Conservation (phyloP, 2,888 invertebrate species). For the Plebejus anna region DNA sequence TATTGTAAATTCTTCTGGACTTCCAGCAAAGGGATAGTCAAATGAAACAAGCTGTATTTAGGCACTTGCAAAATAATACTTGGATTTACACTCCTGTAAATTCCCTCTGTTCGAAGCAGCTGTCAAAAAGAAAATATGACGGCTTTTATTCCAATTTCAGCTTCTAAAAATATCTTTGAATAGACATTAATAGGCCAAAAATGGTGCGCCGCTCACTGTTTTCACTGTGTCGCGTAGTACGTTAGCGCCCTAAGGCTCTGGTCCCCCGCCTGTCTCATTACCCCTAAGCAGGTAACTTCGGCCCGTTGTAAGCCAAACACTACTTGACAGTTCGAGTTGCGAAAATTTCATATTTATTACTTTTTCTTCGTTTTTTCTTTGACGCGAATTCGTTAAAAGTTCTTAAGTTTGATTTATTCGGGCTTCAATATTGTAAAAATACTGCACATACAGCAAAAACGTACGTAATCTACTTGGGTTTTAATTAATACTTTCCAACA, state of each 20-base stretch:
- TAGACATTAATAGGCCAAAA: too few relatives aligned
- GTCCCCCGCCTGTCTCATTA: slow-evolving; percentile 2
- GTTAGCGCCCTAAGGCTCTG: neutral
- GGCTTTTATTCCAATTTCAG: too few relatives aligned
- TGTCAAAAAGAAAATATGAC: too few relatives aligned
- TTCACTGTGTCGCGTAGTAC: neutral
- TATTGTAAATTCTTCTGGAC: too few relatives aligned
- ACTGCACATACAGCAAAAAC: neutral
- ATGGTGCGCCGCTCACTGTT: too few relatives aligned
- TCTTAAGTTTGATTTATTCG: neutral
- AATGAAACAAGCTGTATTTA: too few relatives aligned
- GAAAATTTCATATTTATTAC: slow-evolving; percentile 12
- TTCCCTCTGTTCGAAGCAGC: too few relatives aligned
- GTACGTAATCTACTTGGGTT: neutral
- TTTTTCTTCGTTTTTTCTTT: neutral
- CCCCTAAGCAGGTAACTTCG: neutral
- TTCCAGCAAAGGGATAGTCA: too few relatives aligned
- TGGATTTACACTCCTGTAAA: too few relatives aligned
- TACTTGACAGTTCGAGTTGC: slow-evolving; percentile 3
- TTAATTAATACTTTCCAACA: neutral
- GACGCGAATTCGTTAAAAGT: neutral
- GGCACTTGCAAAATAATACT: too few relatives aligned
- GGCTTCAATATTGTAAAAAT: neutral
- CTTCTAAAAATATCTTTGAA: too few relatives aligned
- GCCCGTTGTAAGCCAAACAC: neutral